Evolutionary conservation across 1,140 invertebrate species (phyloP).

Genomic region (Pachypeltis micranthus): DNA sequence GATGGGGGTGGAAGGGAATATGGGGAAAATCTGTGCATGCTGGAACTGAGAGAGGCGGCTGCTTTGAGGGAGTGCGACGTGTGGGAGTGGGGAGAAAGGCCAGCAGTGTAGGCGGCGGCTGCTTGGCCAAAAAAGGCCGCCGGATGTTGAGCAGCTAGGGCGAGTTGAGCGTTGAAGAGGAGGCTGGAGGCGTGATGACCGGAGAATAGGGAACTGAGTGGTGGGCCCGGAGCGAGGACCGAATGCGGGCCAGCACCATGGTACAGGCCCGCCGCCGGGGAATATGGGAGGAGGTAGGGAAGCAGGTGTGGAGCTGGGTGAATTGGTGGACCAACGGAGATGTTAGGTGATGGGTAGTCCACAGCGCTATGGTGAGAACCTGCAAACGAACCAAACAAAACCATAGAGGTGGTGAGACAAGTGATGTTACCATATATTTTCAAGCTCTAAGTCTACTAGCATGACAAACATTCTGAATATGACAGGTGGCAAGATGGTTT

Average conservation of each 20-base stretch:
- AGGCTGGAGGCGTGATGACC: slow-evolving; percentile 52
- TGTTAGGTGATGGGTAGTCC: slow-evolving; percentile 67
- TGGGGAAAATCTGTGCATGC: slow-evolving; percentile 65
- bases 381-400: too few species aligned
- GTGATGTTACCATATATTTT: too few species aligned
- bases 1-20: slow-evolving; percentile 48
- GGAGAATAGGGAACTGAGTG: slow-evolving; percentile 28
- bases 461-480: too few species aligned
- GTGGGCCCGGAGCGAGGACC: slow-evolving; percentile 48
- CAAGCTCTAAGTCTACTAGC: too few species aligned
- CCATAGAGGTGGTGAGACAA: too few species aligned
- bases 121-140: slow-evolving; percentile 51
- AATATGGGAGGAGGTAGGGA: slow-evolving; percentile 70
- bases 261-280: slow-evolving; percentile 49
- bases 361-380: slow-evolving; percentile 41
- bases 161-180: slow-evolving; percentile 69
- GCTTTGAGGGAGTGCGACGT: slow-evolving; percentile 37
- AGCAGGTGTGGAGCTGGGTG: slow-evolving; percentile 69
- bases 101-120: slow-evolving; percentile 41
- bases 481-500: too few species aligned
- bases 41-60: slow-evolving; percentile 32
- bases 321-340: slow-evolving; percentile 74
- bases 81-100: slow-evolving; percentile 38
- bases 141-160: slow-evolving; percentile 65
- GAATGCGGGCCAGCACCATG: slow-evolving; percentile 45